Percentiles rank a stretch among this genome's conserved stretches.
These are phyloP conservation scores for Chromis chromis DNA, from an alignment of 2,797 vertebrate genomes.

Conservation along the genomic window DNA sequence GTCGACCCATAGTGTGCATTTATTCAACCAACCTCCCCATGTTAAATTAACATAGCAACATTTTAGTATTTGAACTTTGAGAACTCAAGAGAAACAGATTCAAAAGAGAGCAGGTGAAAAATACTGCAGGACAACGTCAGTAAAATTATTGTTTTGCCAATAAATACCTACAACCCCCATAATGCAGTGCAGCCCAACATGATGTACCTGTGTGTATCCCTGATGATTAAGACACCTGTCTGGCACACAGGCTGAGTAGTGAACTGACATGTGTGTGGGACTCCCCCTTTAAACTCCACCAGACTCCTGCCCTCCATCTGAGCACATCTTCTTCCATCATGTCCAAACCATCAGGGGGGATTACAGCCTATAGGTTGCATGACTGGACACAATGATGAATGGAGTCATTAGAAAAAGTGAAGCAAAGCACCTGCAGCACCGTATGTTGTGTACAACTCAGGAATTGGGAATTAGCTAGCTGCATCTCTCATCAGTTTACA, in stretches of 20 bases:
- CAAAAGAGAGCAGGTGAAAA: neutral
- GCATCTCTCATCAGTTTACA: slow-evolving; percentile 5
- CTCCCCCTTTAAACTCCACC: neutral
- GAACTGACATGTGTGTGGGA: neutral
- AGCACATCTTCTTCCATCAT: neutral
- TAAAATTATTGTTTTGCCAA: no score
- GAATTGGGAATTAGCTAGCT: neutral
- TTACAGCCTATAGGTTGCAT: neutral
- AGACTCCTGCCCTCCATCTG: neutral
- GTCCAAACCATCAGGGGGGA: neutral
- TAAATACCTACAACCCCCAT: no score
- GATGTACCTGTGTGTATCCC: neutral
- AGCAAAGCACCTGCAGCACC: slow-evolving; percentile 15
- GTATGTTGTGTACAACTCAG: neutral
- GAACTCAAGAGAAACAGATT: neutral
- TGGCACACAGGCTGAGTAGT: neutral
- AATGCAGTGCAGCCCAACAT: neutral
- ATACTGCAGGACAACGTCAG: no score
- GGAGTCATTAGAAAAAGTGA: slow-evolving; percentile 6
- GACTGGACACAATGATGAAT: slow-evolving; percentile 11
- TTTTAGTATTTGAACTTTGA: neutral
- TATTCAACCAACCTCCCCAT: no score
- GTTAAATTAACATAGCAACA: neutral
- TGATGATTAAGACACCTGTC: neutral
- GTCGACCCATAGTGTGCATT: no score